phyloP scores from a whole-genome alignment of 2,797 vertebrate species.

The Typhlichthys subterraneus region DNA sequence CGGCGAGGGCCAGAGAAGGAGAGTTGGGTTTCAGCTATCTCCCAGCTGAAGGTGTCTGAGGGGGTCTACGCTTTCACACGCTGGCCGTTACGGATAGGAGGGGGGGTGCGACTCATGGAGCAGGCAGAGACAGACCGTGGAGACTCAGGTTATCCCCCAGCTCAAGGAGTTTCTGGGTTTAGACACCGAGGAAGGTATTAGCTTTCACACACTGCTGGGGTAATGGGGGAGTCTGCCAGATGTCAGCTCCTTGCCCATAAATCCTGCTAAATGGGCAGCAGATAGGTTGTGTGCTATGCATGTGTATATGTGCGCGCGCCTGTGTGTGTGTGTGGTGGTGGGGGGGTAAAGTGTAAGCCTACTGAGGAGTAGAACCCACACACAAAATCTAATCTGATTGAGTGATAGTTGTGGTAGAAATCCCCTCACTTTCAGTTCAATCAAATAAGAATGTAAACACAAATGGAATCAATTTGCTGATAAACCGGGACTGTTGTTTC shows the following conservation, averaged over 20 bases:
- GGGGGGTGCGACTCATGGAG: conserved; percentile 13
- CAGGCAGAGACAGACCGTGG: conserved; percentile 48
- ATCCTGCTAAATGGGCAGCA: conserved; percentile 77
- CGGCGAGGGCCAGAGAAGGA: conserved; percentile 11
- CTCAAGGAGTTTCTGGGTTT: conserved; percentile 72
- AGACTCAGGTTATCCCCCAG: conserved; percentile 71
- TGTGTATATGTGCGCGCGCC: neutral
- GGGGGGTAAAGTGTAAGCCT: neutral
- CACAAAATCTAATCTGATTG: conserved; percentile 45
- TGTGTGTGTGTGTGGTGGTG: neutral
- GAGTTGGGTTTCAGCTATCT: conserved; percentile 48
- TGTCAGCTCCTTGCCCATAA: conserved; percentile 75
- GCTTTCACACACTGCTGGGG: conserved; percentile 76
- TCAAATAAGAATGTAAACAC: conserved; percentile 37
- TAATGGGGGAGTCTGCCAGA: conserved; percentile 77
- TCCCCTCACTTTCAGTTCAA: conserved; percentile 43
- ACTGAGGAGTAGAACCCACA: conserved; percentile 53
- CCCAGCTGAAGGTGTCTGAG: conserved; percentile 53
- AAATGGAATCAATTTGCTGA: conserved; percentile 16
- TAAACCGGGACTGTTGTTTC: conserved; percentile 30
- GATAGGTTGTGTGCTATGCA: conserved; percentile 35
- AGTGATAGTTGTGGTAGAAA: conserved; percentile 43
- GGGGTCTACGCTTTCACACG: conserved; percentile 64
- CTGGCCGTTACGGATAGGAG: conserved; percentile 43
- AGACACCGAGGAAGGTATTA: conserved; percentile 76